Conservation (phyloP, 2,888 invertebrate species). For the Hyalella azteca region DNA sequence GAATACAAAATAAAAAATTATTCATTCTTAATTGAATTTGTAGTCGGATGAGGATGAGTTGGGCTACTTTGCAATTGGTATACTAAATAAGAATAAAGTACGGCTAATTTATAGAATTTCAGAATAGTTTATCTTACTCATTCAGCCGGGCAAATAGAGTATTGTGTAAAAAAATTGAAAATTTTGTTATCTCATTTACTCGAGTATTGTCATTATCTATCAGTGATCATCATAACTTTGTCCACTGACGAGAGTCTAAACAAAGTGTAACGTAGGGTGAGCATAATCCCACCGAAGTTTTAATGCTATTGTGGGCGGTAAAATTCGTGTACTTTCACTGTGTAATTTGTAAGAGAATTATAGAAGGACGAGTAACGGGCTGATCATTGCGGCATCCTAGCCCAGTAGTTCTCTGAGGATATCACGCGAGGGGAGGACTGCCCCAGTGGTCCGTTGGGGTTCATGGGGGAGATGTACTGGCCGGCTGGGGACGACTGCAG, state of each 20-base stretch:
- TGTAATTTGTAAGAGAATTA: not conserved
- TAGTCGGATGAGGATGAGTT: too few relatives aligned
- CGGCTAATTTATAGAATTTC: too few relatives aligned
- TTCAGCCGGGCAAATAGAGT: too few relatives aligned
- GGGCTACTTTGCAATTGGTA: too few relatives aligned
- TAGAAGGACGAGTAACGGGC: not conserved
- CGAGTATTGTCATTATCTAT: not conserved
- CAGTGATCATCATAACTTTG: not conserved
- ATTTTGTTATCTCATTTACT: too few relatives aligned
- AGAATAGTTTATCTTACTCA: too few relatives aligned
- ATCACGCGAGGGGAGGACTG: slow-evolving; percentile 55
- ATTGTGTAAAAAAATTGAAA: too few relatives aligned
- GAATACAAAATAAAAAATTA: too few relatives aligned
- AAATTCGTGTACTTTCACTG: not conserved
- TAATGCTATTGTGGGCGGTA: too few relatives aligned
- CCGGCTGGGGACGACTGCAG: slow-evolving; percentile 55
- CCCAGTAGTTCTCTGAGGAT: slow-evolving; percentile 17
- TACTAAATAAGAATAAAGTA: too few relatives aligned
- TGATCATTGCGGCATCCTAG: not conserved
- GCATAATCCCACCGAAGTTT: not conserved
- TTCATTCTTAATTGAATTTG: too few relatives aligned
- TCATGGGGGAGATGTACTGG: slow-evolving; percentile 51
- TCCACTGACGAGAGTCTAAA: not conserved
- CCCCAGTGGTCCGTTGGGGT: slow-evolving; percentile 56
- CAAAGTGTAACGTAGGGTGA: not conserved